Base-by-base conservation (phyloP, 2,797 vertebrate genomes). In the Nasua narica region DNA sequence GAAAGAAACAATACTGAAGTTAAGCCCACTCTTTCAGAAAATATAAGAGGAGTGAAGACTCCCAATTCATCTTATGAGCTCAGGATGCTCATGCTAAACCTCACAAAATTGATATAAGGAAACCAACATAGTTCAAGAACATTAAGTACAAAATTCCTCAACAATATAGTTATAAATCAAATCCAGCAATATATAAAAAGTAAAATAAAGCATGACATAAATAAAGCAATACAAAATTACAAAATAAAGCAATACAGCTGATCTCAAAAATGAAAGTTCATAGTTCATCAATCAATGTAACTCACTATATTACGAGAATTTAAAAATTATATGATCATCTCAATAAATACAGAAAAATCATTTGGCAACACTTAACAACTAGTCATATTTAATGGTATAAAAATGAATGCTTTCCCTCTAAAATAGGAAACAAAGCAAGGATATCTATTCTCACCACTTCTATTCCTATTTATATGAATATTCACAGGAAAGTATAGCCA, bases 341-440 rank as follows among this genome's bases (percentile, higher is more conserved):
- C 46, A 83, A 70, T 21, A 83, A n/a, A 72, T 54, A 3, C 18
- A 54, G 35, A 54, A 94, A 87, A 83, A 15, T 58, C 18, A 86
- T 69, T 76, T 86, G 27, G 77, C 52, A 83, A 32, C 94, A 92
- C 82, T 65, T 54, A 96, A 93, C 14, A 90, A 2, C 3, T 35
- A 84, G 50, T 93, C 19, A 76, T 37, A 86, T 69, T 25, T 87
- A 76, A 62, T 58, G 18, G 2, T 84, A 13, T 16, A 21, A 72
- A 91, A 90, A 40, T 72, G 16, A 93, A 50, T 78, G 35, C 4
- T 48, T 79, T 87, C 37, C 19, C 76, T 32, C n/a, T 83, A 48
- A 78, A 50, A 95, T 18, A 78, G 52, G 84, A 93, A 95, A 90
- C 54, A 87, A 87, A 87, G 74, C 32, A 78, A 83, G n/a, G 46